phyloP scores from a whole-genome alignment of 2,888 invertebrate genomes.

The Drosophila multiciliata region DNA sequence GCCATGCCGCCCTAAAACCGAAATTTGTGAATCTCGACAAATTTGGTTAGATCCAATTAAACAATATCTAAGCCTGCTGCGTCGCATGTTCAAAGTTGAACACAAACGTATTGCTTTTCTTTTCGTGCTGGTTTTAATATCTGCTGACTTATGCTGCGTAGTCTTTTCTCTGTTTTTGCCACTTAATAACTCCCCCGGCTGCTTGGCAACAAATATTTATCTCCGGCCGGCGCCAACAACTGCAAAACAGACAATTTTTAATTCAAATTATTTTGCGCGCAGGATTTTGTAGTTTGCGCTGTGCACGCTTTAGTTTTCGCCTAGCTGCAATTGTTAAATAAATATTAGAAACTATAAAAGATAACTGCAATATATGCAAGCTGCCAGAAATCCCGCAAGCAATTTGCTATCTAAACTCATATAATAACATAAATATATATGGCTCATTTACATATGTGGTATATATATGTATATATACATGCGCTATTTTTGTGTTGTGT shows the following conservation, averaged over 20 bases:
- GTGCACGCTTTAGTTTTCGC: conserved; percentile 2
- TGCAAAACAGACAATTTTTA: conserved; percentile 65
- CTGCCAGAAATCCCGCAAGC: conserved; percentile 62
- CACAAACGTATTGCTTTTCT: neutral
- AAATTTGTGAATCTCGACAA: no score
- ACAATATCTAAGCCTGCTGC: no score
- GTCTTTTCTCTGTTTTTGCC: conserved; percentile 19
- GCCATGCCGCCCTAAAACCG: no score
- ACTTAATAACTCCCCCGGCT: conserved; percentile 35
- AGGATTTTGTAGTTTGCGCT: conserved; percentile 15
- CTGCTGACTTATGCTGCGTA: conserved; percentile 31
- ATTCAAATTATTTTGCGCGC: conserved; percentile 67
- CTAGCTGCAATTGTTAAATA: conserved; percentile 37
- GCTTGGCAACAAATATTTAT: conserved; percentile 45
- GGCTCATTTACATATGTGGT: conserved; percentile 23
- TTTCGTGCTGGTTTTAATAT: conserved; percentile 14
- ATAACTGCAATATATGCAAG: conserved; percentile 53
- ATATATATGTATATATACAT: conserved; percentile 32
- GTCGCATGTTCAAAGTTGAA: no score
- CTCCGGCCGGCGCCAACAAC: conserved; percentile 54
- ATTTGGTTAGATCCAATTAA: no score
- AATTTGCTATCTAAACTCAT: conserved; percentile 65
- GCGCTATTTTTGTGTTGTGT: conserved; percentile 21
- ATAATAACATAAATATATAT: conserved; percentile 46
- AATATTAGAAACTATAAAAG: conserved; percentile 34